A percentile compares a stretch with the other conserved stretches of the same genome.
Conservation (phyloP, 2,797 vertebrate species). For the Acropternis orthonyx region DNA sequence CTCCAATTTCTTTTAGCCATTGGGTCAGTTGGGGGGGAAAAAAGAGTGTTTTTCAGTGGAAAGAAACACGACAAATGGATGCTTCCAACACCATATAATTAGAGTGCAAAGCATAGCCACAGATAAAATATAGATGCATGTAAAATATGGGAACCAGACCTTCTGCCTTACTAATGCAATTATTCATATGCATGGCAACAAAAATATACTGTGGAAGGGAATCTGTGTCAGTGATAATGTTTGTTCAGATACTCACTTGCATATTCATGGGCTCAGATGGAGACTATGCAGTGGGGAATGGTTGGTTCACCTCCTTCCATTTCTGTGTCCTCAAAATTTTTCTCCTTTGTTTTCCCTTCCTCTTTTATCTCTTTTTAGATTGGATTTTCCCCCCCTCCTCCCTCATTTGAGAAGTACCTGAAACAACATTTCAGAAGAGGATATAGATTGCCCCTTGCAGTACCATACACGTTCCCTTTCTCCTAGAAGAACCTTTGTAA, state of each 20-base stretch:
- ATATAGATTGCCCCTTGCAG: not conserved
- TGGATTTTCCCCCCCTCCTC: not conserved
- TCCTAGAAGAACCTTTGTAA: not conserved
- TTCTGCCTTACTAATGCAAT: slow-evolving; percentile 57
- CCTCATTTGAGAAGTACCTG: not conserved
- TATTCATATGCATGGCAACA: slow-evolving; percentile 53
- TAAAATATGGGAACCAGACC: slow-evolving; percentile 42
- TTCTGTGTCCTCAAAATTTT: not conserved
- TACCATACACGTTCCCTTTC: not conserved
- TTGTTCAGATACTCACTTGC: slow-evolving; percentile 40
- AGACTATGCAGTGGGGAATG: not conserved
- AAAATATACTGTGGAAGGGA: slow-evolving; percentile 40
- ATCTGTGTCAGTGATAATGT: slow-evolving; percentile 55
- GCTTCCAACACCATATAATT: slow-evolving; percentile 12
- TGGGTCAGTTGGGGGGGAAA: not conserved
- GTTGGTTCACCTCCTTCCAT: not conserved
- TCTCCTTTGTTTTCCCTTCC: not conserved
- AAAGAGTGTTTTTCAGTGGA: not conserved
- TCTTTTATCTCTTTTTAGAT: not conserved
- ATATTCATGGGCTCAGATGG: slow-evolving; percentile 29
- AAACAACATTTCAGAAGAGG: not conserved
- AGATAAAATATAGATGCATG: slow-evolving; percentile 43
- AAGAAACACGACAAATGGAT: slow-evolving; percentile 27
- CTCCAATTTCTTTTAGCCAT: not conserved
- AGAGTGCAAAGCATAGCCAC: slow-evolving; percentile 10